These are phyloP conservation scores for Lepidostoma basale DNA, from an alignment of 1,140 invertebrate species.

Conservation along the genomic window DNA sequence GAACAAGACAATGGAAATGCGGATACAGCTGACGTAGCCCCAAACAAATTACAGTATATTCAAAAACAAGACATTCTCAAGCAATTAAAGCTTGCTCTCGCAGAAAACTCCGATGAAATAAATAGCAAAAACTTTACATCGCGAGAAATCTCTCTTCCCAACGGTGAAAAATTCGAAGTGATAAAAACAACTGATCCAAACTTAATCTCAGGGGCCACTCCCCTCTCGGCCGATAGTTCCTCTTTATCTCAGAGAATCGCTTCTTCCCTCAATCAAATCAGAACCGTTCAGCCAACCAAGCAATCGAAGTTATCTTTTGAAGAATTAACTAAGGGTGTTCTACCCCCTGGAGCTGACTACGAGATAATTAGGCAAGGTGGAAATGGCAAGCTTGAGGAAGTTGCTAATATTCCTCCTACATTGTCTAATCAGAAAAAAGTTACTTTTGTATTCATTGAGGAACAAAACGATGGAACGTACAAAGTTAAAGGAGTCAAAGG, in stretches of 20 bases:
- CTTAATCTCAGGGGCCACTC: slow-evolving; percentile 61
- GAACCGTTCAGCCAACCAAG: slow-evolving; percentile 52
- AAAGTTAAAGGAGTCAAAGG: slow-evolving; percentile 81
- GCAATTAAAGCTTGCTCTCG: slow-evolving; percentile 72
- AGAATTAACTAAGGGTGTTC: slow-evolving; percentile 75
- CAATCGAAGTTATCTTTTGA: slow-evolving; percentile 64
- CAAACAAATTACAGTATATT: slow-evolving; percentile 48
- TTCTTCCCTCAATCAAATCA: slow-evolving; percentile 50
- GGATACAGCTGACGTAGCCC: slow-evolving; percentile 53
- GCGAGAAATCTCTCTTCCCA: slow-evolving; percentile 72
- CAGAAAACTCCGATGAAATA: slow-evolving; percentile 68
- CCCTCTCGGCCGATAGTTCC: slow-evolving; percentile 54
- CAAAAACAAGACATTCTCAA: slow-evolving; percentile 67
- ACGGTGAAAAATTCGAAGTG: slow-evolving; percentile 76
- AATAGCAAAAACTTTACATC: slow-evolving; percentile 72
- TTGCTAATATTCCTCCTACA: slow-evolving; percentile 66
- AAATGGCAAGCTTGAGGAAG: slow-evolving; percentile 73
- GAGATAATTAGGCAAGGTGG: slow-evolving; percentile 76
- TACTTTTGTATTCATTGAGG: slow-evolving; percentile 83
- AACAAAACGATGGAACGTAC: slow-evolving; percentile 80
- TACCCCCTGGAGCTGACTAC: slow-evolving; percentile 77
- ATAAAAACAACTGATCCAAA: slow-evolving; percentile 71
- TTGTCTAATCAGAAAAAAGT: slow-evolving; percentile 78
- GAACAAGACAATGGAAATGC: slow-evolving; percentile 57
- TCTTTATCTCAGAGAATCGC: slow-evolving; percentile 54